These are phyloP conservation scores for Lochmaea crataegi DNA, from an alignment of 2,888 invertebrate genomes.

Conservation along the genomic window DNA sequence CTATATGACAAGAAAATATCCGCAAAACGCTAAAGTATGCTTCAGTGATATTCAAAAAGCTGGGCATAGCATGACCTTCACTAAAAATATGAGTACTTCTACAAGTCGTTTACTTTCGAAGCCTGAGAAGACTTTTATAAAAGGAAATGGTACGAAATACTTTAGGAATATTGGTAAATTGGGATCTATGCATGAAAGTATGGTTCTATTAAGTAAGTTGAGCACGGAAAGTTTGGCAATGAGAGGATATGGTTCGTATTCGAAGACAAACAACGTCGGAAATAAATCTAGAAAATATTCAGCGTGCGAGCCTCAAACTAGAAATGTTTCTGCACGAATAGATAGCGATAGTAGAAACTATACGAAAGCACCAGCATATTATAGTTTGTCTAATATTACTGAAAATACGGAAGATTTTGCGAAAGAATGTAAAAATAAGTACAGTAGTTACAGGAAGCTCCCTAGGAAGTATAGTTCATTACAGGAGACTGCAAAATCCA, in stretches of 20 bases:
- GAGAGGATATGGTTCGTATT: background rate
- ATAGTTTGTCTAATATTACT: background rate
- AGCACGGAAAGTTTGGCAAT: background rate
- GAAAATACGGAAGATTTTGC: background rate
- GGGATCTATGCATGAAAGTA: background rate
- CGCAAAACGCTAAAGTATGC: too few relatives aligned
- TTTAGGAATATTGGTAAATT: background rate
- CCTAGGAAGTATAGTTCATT: background rate
- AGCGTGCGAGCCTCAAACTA: background rate
- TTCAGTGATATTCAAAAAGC: too few relatives aligned
- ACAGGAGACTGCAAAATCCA: background rate
- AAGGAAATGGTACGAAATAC: background rate
- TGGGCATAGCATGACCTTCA: too few relatives aligned
- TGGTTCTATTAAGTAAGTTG: background rate
- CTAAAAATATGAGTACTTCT: background rate
- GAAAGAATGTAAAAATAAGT: background rate
- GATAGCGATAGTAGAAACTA: background rate
- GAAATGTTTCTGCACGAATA: background rate
- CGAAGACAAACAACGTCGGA: background rate
- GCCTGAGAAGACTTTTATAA: background rate
- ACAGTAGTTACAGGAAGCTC: background rate
- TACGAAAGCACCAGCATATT: background rate
- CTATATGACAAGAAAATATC: too few relatives aligned
- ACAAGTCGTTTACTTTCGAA: background rate
- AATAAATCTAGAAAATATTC: background rate